Evolutionary conservation across 1,140 invertebrate genomes (phyloP), one percentile per base, ranked within the genome.

Genomic region (Drosophila gunungcola): DNA sequence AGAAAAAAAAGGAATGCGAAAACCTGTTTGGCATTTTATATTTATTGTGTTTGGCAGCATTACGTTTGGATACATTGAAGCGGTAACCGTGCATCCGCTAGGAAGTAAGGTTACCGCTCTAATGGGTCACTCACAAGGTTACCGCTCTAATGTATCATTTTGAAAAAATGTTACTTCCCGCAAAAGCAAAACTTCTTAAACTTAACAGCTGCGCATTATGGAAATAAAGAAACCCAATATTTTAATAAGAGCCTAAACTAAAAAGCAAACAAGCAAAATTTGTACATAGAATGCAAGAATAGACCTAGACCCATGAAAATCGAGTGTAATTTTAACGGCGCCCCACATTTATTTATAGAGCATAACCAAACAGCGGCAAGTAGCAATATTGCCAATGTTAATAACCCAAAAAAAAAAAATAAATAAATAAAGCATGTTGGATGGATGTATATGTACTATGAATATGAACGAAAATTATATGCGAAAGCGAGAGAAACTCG

Each of bases 401-500:
- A 46, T 48, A 73, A 65, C 25, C 49, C 21, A 38, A 55, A 67
- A 43, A 74, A 34, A 36, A 42, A 55, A 67, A 43, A 74, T 27
- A 42, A 38, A 62, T 39, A 69, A 69, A 72, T 45, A 75, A 70
- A 84, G 62, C 60, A 85, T 78, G 83, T 76, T 85, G 73, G 73
- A 85, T 85, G 73, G 73, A 80, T 72, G 74, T 73, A 78, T 56
- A 72, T 75, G 42, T 46, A 60, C 25, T 27, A 73, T 29, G 65
- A 45, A 63, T 60, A 72, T 64, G 64, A 75, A 75, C 41, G 70
- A 82, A 49, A 63, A 57, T 52, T 43, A 36, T 48, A 54, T 67
- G 52, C 69, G 69, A 48, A 55, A 43, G 32, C 57, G 52, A 52
- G 25, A 73, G 34, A 73, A 64, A 16, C 69, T 64, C 55, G 52